phyloP scores from a whole-genome alignment of 2,797 vertebrate species.

The Eupleurogrammus muticus region DNA sequence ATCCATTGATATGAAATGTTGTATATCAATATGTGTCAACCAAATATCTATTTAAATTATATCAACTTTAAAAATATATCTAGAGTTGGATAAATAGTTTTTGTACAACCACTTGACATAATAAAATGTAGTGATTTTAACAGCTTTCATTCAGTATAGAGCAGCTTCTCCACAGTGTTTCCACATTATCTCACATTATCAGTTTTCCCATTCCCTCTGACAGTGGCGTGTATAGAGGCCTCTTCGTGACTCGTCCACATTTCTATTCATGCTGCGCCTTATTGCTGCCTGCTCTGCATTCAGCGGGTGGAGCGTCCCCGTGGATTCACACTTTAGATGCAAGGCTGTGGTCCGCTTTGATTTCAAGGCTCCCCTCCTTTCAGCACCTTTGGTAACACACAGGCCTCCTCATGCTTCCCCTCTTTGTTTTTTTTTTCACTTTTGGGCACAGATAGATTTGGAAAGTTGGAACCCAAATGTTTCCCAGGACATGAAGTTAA shows the following conservation, averaged over 20 bases:
- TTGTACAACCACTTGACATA: too few species aligned
- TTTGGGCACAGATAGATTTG: too few species aligned
- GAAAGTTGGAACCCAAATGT: too few species aligned
- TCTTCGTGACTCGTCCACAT: conserved; percentile 50
- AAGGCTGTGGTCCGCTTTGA: conserved; percentile 61
- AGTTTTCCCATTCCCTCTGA: conserved; percentile 40
- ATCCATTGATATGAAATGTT: too few species aligned
- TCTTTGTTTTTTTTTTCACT: too few species aligned
- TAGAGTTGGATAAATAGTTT: too few species aligned
- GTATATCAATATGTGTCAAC: too few species aligned
- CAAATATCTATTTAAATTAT: too few species aligned
- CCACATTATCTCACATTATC: conserved; percentile 42
- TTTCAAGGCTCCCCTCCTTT: conserved; percentile 52
- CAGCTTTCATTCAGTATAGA: too few species aligned
- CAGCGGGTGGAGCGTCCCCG: conserved; percentile 58
- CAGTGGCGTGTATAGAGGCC: conserved; percentile 1
- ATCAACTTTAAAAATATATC: too few species aligned
- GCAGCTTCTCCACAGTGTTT: conserved; percentile 19
- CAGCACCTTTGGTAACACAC: conserved; percentile 46
- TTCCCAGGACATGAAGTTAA: too few species aligned
- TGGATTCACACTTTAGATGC: conserved; percentile 62
- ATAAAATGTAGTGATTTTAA: too few species aligned
- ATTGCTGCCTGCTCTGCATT: conserved; percentile 63
- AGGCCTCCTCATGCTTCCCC: conserved; percentile 2
- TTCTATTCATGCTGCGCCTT: conserved; percentile 59